Evolutionary conservation across 1,140 invertebrate species (phyloP).

Genomic region (Panagrolaimus sp.): DNA sequence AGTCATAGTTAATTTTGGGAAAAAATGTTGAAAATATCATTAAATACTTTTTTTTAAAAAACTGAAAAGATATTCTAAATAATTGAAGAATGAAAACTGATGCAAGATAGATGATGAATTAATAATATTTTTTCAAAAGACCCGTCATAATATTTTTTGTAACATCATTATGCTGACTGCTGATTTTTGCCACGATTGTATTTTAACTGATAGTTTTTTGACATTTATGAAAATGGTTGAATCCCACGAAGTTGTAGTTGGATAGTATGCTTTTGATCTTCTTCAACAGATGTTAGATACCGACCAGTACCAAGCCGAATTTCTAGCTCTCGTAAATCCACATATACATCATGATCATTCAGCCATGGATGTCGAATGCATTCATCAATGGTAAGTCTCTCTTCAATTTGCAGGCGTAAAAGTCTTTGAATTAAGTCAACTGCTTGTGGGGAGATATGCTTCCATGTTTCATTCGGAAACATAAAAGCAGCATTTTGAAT

Average conservation of each 20-base stretch:
- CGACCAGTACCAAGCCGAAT: conserved; percentile 25
- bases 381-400: conserved; percentile 75
- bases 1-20: too few species aligned
- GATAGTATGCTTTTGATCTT: background rate
- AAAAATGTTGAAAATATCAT: too few species aligned
- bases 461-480: conserved; percentile 98
- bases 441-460: conserved; percentile 86
- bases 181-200: too few species aligned
- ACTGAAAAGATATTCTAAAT: too few species aligned
- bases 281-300: conserved; percentile 23
- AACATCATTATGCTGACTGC: too few species aligned
- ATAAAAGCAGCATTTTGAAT: conserved; percentile 99
- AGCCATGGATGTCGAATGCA: conserved; percentile 87
- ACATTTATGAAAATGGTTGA: background rate
- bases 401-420: conserved; percentile 48
- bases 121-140: too few species aligned
- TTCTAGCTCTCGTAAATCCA: conserved; percentile 44
- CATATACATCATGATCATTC: conserved; percentile 63
- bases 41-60: too few species aligned
- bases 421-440: conserved; percentile 96
- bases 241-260: conserved; percentile 1
- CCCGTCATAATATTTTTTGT: too few species aligned
- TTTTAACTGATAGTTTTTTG: too few species aligned
- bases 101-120: too few species aligned
- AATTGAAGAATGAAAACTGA: too few species aligned